Evolutionary conservation across 2,113 vertebrate species (phyloP), one percentile per base, ranked within the genome.

Genomic region (Cavia aperea): DNA sequence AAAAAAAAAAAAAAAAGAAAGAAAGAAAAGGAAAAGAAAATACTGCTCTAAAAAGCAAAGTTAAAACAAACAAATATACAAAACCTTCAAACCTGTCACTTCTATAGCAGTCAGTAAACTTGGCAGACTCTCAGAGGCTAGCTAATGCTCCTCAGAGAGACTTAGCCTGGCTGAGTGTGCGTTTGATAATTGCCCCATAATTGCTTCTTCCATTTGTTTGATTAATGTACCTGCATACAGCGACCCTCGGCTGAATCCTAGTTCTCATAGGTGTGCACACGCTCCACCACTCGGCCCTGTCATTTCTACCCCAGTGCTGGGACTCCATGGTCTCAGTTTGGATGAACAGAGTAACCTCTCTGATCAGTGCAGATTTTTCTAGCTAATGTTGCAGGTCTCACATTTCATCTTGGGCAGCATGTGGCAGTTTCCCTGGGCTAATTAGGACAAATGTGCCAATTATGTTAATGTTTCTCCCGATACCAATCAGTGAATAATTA

Each of bases 361-460:
- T 94, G 63, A 94, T 78, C 86, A 65, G 70, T 16, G 46, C 1
- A 5, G 65, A 78, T 95, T 95, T 97, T 94, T 93, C 93, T 96
- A 89, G 94, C 93, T 87, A 82, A 95, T 95, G 93, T 93, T 96
- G 91, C 95, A 94, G 92, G 96, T 97, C 96, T 97, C 58, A 92
- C 97, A 96, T 97, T 98, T 97, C 97, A 91, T 97, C 96, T 98
- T 97, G 96, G 97, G 95, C 98, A 98, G 98, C 98, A 98, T 98
- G 98, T 98, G 98, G 98, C 98, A 98, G 97, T 98, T 98, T 98
- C 97, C 96, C 95, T 97, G 97, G 95, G 97, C 98, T 99, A 99
- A 98, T 98, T 98, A 98, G 98, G 98, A 98, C 98, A 99, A 99
- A 98, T 98, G 97, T 98, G 98, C 98, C 98, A 98, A 99, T 99